Conservation (phyloP, 1,140 invertebrate species). For the Chironomus striatipennis region DNA sequence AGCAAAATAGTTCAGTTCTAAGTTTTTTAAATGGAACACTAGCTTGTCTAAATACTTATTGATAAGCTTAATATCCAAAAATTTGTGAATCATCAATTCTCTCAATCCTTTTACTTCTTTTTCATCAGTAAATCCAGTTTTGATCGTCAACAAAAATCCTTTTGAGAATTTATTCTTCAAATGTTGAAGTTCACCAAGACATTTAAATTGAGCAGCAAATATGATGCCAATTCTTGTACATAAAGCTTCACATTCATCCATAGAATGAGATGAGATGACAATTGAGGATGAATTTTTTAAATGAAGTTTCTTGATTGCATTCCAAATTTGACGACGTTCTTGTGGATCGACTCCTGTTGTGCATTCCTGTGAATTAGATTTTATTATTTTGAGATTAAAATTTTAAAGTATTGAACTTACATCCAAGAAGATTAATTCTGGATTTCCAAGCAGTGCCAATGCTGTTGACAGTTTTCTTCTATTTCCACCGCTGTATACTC, state of each 20-base stretch:
- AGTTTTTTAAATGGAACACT: slow-evolving; percentile 57
- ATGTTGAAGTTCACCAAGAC: slow-evolving; percentile 55
- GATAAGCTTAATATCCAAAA: slow-evolving; percentile 34
- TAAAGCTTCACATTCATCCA: slow-evolving; percentile 74
- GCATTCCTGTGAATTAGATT: slow-evolving; percentile 54
- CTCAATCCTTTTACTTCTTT: background rate
- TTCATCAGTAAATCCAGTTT: background rate
- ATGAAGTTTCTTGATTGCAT: slow-evolving; percentile 49
- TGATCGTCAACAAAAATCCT: slow-evolving; percentile 32
- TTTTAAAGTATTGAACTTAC: slow-evolving; percentile 31
- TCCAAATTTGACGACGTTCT: slow-evolving; percentile 65
- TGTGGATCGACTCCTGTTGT: slow-evolving; percentile 76
- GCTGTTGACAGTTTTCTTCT: slow-evolving; percentile 87
- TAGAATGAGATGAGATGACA: slow-evolving; percentile 63
- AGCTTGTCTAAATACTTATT: slow-evolving; percentile 49
- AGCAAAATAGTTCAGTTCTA: slow-evolving; percentile 50
- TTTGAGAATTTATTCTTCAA: slow-evolving; percentile 48
- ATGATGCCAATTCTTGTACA: slow-evolving; percentile 73
- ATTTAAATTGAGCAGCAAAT: slow-evolving; percentile 62
- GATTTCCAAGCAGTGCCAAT: slow-evolving; percentile 77
- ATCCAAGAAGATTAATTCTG: slow-evolving; percentile 73
- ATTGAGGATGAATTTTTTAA: slow-evolving; percentile 47
- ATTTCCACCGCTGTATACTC: slow-evolving; percentile 75
- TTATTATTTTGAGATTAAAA: background rate
- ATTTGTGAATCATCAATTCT: slow-evolving; percentile 24